Base-by-base conservation (phyloP, 2,113 vertebrate species). In the Syngnathoides biaculeatus region DNA sequence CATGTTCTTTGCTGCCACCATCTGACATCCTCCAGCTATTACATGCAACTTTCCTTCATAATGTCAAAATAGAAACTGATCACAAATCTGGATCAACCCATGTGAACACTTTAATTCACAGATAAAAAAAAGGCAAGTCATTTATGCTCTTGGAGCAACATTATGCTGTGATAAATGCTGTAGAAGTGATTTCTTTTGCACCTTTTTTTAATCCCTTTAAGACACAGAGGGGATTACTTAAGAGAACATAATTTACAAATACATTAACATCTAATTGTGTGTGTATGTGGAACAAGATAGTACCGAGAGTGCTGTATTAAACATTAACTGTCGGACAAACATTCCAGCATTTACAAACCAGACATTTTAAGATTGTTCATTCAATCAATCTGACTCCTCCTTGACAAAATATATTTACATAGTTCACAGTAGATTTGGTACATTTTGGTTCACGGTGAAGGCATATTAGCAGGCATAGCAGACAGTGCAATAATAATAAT, bases 381-480 rank as follows among this genome's bases (percentile, higher is more conserved):
- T 83, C 73, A 84, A 77, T 83, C 69, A 69, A 68, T 61, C 15
- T 8, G 12, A 38, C 15, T 30, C 30, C 27, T 56, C 35, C 17
- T 66, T 59, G 58, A 65, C 17, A 73, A 57, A 52, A 73, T 88
- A 73, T 88, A 87, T 87, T 67, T 86, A 88, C 86, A 88, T 30
- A 79, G 64, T 78, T 88, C 84, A 88, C 87, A 89, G 83, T 88
- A 76, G 82, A 79, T 74, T 74, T 80, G 76, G 72, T 84, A 66
- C 59, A 78, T 80, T 81, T 82, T 73, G 59, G 73, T 69, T 64
- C 11, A 58, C 59, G n/a, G 53, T 30, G 19, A 45, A 61, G 20
- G 45, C 45, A n/a, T 10, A n/a, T 48, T 50, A 38, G 60, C 60
- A 62, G 40, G 60, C n/a, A 8, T n/a, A 24, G 13, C 38, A 62